A percentile compares a stretch with the other conserved stretches of the same genome.
phyloP scores from a whole-genome alignment of 2,797 vertebrate species.

The Acestrorhynchus altus region DNA sequence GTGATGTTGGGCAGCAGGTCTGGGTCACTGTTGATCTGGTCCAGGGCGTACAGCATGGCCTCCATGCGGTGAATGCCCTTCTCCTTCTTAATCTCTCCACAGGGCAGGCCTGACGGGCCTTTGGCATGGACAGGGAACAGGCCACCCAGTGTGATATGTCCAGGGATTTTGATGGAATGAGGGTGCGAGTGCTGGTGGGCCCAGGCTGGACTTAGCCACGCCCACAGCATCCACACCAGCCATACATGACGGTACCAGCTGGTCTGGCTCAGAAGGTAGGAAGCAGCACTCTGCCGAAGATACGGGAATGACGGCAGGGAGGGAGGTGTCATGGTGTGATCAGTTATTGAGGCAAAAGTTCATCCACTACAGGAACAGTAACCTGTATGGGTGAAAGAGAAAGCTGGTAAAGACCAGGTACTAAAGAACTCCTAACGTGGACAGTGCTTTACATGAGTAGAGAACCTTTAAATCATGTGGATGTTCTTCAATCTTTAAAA shows the following conservation, averaged over 20 bases:
- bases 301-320: slow-evolving; percentile 3
- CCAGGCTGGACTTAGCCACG: slow-evolving; percentile 34
- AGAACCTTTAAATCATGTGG: no score
- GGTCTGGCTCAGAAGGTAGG: slow-evolving; percentile 10
- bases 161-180: slow-evolving; percentile 85
- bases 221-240: slow-evolving; percentile 57
- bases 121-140: slow-evolving; percentile 89
- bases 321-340: slow-evolving; percentile 47
- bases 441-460: no score
- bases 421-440: not conserved
- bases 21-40: slow-evolving; percentile 87
- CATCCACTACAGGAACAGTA: slow-evolving; percentile 48
- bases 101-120: slow-evolving; percentile 82
- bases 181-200: slow-evolving; percentile 76
- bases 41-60: slow-evolving; percentile 91
- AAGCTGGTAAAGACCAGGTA: not conserved
- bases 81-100: slow-evolving; percentile 88
- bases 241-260: slow-evolving; percentile 20
- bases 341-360: slow-evolving; percentile 32
- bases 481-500: no score
- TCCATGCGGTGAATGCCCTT: slow-evolving; percentile 91
- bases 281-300: slow-evolving; percentile 17
- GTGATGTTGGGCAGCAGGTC: slow-evolving; percentile 87
- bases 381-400: slow-evolving; percentile 35
- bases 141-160: slow-evolving; percentile 88